A percentile compares a stretch with the other conserved stretches of the same genome.
These are phyloP conservation scores for Panagrolaimus sp. DNA, from an alignment of 1,140 invertebrate genomes.

Conservation along the genomic window DNA sequence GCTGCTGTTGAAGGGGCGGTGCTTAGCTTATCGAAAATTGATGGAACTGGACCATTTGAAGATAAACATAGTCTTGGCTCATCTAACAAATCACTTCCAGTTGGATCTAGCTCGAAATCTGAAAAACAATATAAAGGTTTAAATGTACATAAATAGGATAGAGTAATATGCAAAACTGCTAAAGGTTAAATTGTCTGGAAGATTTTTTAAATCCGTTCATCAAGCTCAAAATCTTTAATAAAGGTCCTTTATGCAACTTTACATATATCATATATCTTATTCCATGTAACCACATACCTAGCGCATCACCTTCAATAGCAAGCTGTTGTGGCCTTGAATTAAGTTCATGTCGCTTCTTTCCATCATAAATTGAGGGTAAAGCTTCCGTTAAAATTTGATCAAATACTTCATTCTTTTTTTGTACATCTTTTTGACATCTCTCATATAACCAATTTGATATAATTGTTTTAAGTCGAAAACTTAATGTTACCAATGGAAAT, in stretches of 20 bases:
- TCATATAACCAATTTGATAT: slow-evolving; percentile 59
- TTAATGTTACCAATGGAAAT: slow-evolving; percentile 91
- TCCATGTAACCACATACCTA: slow-evolving; percentile 25
- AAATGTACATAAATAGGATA: not conserved
- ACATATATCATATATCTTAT: too few relatives aligned
- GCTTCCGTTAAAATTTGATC: slow-evolving; percentile 44
- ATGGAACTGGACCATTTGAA: slow-evolving; percentile 7
- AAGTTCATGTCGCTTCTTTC: slow-evolving; percentile 11
- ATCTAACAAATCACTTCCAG: slow-evolving; percentile 1
- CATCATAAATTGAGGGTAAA: slow-evolving; percentile 39
- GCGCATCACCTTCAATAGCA: slow-evolving; percentile 34
- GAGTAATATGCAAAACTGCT: not conserved
- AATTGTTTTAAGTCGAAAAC: slow-evolving; percentile 91
- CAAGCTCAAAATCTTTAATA: not conserved
- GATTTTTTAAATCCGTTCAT: not conserved
- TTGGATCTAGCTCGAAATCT: slow-evolving; percentile 22
- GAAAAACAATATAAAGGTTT: slow-evolving; percentile 2
- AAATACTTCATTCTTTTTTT: slow-evolving; percentile 40
- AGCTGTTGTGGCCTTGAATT: slow-evolving; percentile 33
- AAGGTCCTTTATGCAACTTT: not conserved
- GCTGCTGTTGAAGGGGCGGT: not conserved
- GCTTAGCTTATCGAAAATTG: not conserved
- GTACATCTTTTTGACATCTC: slow-evolving; percentile 35
- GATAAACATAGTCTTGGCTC: not conserved
- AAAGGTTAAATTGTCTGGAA: not conserved